Evolutionary conservation across 2,888 invertebrate species (phyloP), one percentile per base, ranked within the genome.

Genomic region (Pasiphila rectangulata): DNA sequence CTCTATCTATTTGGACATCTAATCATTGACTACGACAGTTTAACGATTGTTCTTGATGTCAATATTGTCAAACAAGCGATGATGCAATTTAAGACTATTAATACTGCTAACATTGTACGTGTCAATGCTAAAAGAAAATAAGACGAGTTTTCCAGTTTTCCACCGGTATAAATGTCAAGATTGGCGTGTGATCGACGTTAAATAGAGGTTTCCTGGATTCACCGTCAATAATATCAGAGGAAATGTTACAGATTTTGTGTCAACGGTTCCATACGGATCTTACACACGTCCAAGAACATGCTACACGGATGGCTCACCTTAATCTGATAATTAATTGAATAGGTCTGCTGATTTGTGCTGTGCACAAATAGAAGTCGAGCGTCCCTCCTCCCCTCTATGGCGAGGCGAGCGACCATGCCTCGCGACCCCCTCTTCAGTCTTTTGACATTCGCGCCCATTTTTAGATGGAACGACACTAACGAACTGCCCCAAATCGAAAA

Each of bases 261-360:
- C 63, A 66, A 57, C 61, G 69, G 70, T 63, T 75, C 69, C 67
- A 66, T 64, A 64, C 64, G 69, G 71, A 72, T 71, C 72, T 64
- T 63, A 67, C 55, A 59, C 67, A 74, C 72, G 64, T 72, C 71
- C 80, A 83, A 82, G 79, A 83, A 72, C 77, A 73, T 70, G 69
- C 63, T 64, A 64, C 72, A 74, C 66, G 76, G 75, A 79, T 83
- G 71, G 81, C 83, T 83, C 87, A 86, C 87, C 83, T 88, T 87
- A 88, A 89, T 88, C 85, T 83, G 74, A 86, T 88, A 86, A 89
- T 89, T 88, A 88, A 89, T 89, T 83, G 84, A 85, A 81, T 79
- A 74, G 76, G 83, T 82, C 82, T 78, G 77, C 72, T 87, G 88
- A 88, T 89, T 88, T 87, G 87, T 86, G 79, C 72, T 76, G 80